phyloP scores from a whole-genome alignment of 2,797 vertebrate species.

The Poeciliopsis paucimaculata region DNA sequence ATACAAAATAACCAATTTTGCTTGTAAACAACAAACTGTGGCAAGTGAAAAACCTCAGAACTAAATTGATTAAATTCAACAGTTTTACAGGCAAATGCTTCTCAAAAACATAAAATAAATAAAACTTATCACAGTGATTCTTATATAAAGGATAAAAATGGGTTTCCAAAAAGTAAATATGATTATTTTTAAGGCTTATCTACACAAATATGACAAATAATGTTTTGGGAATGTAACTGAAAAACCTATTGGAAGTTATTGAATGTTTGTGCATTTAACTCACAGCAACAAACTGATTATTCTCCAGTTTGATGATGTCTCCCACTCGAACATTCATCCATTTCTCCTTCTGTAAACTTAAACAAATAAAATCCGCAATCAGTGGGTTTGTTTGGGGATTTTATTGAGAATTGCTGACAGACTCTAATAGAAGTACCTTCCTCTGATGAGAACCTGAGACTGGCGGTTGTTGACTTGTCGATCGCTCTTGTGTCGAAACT shows the following conservation, averaged over 20 bases:
- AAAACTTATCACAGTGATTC: no score
- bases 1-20: no score
- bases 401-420: not conserved
- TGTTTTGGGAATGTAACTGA: not conserved
- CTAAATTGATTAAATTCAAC: no score
- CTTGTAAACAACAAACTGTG: no score
- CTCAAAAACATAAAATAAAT: no score
- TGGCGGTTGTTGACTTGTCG: slow-evolving; percentile 84
- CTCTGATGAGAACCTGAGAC: slow-evolving; percentile 82
- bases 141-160: no score
- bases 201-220: no score
- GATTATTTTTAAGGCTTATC: no score
- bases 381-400: not conserved
- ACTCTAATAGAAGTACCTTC: slow-evolving; percentile 69
- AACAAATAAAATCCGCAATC: slow-evolving; percentile 2
- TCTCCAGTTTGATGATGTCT: slow-evolving; percentile 86
- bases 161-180: no score
- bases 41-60: no score
- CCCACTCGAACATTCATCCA: slow-evolving; percentile 86
- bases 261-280: slow-evolving; percentile 61
- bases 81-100: no score
- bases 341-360: slow-evolving; percentile 85
- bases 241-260: not conserved
- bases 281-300: slow-evolving; percentile 90
- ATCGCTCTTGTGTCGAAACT: slow-evolving; percentile 86